Base-by-base conservation (phyloP, 1,140 invertebrate species). In the Drosophila sproati region DNA sequence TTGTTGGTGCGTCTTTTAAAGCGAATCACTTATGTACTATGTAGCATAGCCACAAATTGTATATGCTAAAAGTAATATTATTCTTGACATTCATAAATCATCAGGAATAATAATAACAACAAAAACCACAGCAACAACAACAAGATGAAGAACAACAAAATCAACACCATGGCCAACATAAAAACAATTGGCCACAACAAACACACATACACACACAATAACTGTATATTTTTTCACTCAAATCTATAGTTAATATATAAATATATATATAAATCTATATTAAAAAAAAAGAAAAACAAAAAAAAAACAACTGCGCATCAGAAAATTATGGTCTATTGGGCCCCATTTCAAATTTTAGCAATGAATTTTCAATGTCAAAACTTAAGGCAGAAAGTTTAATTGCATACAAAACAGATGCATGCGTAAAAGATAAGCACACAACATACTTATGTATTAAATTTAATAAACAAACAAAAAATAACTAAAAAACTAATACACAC, bases 221-320 rank as follows among this genome's bases (percentile, higher is more conserved):
- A 88, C 69, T 87, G 83, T 87, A 87, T 87, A 87, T 87, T 87
- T 87, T 87, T 87, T 82, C 83, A 87, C 83, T 88, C 77, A 87
- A 88, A 75, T 83, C 80, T 80, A 88, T 83, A 83, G 77, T 83
- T 83, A 87, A 88, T 82, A 88, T 56, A 82, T 54, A 74, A 35
- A 69, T 59, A 77, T 29, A 47, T 47, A 45, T 41, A 54, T 43
- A 50, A 54, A 63, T 55, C 48, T 48, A 73, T 68, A 47, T 39
- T 45, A 71, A 78, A 29, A 37, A 64, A 63, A 28, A 29, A 54
- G n/a, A 37, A 41, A 37, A 41, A 31, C 50, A 66, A 55, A 68
- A 45, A 20, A 57, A 50, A 71, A 78, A 29, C 43, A 64, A 56
- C 50, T 50, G 51, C 57, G 52, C 47, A 34, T 67, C 12, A 29